A percentile compares a stretch with the other conserved stretches of the same genome.
phyloP scores from a whole-genome alignment of 2,888 invertebrate species.

The Agelastica alni region DNA sequence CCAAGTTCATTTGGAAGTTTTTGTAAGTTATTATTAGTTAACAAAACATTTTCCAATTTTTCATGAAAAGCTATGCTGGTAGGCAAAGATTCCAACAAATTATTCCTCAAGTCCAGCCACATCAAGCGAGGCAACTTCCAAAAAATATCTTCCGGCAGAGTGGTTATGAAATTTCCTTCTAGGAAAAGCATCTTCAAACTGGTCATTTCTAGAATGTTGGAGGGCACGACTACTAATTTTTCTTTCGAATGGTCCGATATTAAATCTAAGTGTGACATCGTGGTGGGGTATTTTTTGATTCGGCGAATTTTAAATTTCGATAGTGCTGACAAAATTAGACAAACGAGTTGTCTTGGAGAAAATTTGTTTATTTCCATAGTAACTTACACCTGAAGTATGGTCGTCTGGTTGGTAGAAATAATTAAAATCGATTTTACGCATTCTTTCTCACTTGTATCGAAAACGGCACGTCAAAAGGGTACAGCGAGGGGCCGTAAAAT shows the following conservation, averaged over 20 bases:
- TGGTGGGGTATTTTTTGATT: no score
- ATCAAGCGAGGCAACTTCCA: slow-evolving; percentile 60
- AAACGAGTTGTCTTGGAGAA: background rate
- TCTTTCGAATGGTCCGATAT: slow-evolving; percentile 52
- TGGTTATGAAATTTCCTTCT: slow-evolving; percentile 61
- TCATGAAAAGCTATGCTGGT: slow-evolving; percentile 62
- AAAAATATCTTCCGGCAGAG: slow-evolving; percentile 63
- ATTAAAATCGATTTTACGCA: slow-evolving; percentile 21
- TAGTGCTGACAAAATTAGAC: slow-evolving; percentile 22
- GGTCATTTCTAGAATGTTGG: slow-evolving; percentile 46
- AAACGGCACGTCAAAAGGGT: no score
- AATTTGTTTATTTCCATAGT: slow-evolving; percentile 22
- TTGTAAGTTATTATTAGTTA: slow-evolving; percentile 66
- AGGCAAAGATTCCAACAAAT: slow-evolving; percentile 63
- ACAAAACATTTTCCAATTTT: slow-evolving; percentile 64
- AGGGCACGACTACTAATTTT: slow-evolving; percentile 48
- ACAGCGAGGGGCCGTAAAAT: no score
- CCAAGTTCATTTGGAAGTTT: slow-evolving; percentile 67
- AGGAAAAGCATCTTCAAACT: slow-evolving; percentile 61
- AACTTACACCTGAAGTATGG: slow-evolving; percentile 7
- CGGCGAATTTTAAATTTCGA: slow-evolving; percentile 25
- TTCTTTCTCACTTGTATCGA: background rate
- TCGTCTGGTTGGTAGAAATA: slow-evolving; percentile 4
- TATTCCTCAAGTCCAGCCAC: slow-evolving; percentile 70
- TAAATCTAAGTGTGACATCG: slow-evolving; percentile 45